phyloP scores from a whole-genome alignment of 2,113 vertebrate species.

The Psittacula cyanocephala region DNA sequence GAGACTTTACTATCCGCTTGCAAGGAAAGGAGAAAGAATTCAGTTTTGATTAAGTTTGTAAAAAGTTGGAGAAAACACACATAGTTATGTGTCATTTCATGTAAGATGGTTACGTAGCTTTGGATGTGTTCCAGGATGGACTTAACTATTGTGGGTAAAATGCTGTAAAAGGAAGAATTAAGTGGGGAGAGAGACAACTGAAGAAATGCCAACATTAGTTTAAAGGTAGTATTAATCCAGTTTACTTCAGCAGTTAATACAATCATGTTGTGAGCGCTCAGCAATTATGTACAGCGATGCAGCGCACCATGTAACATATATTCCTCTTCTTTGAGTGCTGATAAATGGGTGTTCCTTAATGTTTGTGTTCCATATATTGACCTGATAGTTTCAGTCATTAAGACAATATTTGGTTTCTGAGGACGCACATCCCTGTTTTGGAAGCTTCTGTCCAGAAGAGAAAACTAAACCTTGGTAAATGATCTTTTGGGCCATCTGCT shows the following conservation, averaged over 20 bases:
- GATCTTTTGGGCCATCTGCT: conserved; percentile 63
- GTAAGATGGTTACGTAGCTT: background rate
- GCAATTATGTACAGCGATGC: background rate
- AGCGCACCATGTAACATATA: background rate
- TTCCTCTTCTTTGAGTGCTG: background rate
- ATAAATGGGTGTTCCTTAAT: background rate
- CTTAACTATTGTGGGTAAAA: background rate
- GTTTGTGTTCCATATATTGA: background rate
- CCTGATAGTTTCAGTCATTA: conserved; percentile 4
- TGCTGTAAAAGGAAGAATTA: background rate
- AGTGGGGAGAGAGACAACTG: background rate
- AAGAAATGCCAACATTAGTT: background rate
- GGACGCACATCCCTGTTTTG: conserved; percentile 44
- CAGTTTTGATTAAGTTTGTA: background rate
- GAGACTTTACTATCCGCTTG: background rate
- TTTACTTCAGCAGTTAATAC: background rate
- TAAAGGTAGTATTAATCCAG: background rate
- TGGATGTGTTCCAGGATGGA: background rate
- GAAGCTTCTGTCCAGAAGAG: conserved; percentile 9
- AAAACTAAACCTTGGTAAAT: conserved; percentile 49
- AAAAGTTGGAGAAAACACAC: background rate
- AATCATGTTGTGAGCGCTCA: background rate
- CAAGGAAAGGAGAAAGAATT: background rate
- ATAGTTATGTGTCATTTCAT: background rate
- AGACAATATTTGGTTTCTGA: conserved; percentile 23